Conservation (phyloP, 2,888 invertebrate genomes). For the Pemphredon lugubris region DNA sequence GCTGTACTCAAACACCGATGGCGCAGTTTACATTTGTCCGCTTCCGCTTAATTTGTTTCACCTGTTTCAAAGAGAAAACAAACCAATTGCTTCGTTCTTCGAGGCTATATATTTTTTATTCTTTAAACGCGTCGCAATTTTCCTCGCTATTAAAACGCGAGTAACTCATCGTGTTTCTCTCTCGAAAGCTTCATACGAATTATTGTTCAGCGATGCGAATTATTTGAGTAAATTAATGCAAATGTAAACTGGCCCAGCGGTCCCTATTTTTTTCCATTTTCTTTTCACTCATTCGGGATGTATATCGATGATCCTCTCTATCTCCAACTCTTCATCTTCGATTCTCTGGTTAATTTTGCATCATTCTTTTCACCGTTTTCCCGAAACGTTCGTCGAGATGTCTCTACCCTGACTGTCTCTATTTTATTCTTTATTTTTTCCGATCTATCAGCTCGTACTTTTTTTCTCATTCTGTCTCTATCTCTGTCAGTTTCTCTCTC, state of each 20-base stretch:
- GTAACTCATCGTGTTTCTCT: too few species aligned
- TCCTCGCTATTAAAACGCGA: too few species aligned
- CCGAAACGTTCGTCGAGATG: too few species aligned
- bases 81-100: too few species aligned
- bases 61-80: background rate
- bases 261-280: constrained; percentile 30
- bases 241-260: constrained; percentile 26
- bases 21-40: constrained; percentile 28
- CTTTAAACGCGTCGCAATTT: too few species aligned
- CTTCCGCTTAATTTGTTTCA: constrained; percentile 22
- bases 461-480: constrained; percentile 31
- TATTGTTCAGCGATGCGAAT: too few species aligned
- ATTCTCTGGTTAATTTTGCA: constrained; percentile 30
- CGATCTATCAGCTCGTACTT: constrained; percentile 23
- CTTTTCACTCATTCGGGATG: constrained; percentile 73
- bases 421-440: constrained; percentile 61
- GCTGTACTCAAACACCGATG: constrained; percentile 17
- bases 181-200: background rate
- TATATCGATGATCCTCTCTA: constrained; percentile 74
- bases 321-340: constrained; percentile 53
- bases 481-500: constrained; percentile 39
- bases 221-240: too few species aligned
- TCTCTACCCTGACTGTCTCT: constrained; percentile 18
- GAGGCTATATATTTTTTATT: too few species aligned
- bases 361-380: constrained; percentile 19